Conservation (phyloP, 2,888 invertebrate genomes). For the Apocheima hispidaria region DNA sequence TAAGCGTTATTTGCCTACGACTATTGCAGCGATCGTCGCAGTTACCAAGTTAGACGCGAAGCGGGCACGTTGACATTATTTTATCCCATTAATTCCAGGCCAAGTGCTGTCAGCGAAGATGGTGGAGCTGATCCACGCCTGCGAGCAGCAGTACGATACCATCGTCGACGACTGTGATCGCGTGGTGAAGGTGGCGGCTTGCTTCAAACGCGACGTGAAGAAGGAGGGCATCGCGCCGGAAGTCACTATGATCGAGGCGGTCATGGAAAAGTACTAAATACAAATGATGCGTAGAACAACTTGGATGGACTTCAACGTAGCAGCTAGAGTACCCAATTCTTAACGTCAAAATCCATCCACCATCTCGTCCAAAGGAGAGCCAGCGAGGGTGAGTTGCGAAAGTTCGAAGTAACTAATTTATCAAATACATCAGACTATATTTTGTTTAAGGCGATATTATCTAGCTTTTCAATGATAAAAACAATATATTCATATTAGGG, state of each 20-base stretch:
- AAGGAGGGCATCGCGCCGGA: conserved; percentile 76
- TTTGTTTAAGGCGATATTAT: no score
- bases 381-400: no score
- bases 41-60: no score
- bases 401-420: no score
- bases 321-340: not conserved
- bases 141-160: conserved; percentile 72
- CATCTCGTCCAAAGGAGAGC: no score
- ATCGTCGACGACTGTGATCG: conserved; percentile 72
- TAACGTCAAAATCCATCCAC: no score
- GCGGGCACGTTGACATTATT: no score
- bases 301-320: conserved; percentile 1
- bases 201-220: conserved; percentile 72
- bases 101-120: conserved; percentile 69
- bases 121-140: conserved; percentile 75
- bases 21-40: no score
- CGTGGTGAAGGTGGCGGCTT: conserved; percentile 76
- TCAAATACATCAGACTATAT: no score
- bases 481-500: no score
- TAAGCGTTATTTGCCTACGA: no score
- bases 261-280: conserved; percentile 69
- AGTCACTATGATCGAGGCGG: conserved; percentile 78
- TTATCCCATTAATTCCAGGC: conserved; percentile 53
- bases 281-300: not conserved
- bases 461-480: no score